Base-by-base conservation (phyloP, 2,113 vertebrate species). In the Acinonyx jubatus region DNA sequence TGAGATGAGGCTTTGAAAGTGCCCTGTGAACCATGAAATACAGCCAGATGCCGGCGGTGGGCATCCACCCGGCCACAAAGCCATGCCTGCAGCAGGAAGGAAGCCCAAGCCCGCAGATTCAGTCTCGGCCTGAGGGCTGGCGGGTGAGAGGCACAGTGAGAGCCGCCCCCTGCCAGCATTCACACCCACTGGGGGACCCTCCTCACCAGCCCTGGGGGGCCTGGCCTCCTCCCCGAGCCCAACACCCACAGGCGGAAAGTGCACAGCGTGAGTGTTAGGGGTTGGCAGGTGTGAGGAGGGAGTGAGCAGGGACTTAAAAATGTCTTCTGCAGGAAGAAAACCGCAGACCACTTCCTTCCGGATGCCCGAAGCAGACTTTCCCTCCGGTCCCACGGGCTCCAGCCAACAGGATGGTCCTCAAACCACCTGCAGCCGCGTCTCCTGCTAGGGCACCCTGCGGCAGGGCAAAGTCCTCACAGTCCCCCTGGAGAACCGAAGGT, bases 321-420 rank as follows among this genome's bases (percentile, higher is more conserved):
- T 15, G 25, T 33, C 41, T 86, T 71, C 81, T 93, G 92, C 76
- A 96, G 81, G 94, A 86, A 87, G 94, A 76, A 66, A 78, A 78
- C 96, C 3, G 0, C 93, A 97, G 92, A 69, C 94, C 96, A 89
- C 95, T 95, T 97, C 94, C 96, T 92, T 74, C 55, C 63, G 73
- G 78, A 91, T 7, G 61, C 74, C 45, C 16, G 48, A 82, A 16
- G 81, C 45, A n/a, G 52, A 89, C 66, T 74, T 73, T 76, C 61
- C 18, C 50, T 21, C 12, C 3, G 16, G 65, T 38, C 71, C 33
- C 65, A n/a, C 18, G 45, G 33, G 69, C 50, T 71, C 78, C 10
- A 6, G 91, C 45, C 0, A 18, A 3, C 1, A 27, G 66, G 76
- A 57, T 15, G 4, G 79, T 48, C 65, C 23, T 57, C 25, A 80